These are phyloP conservation scores for Setipinna tenuifilis DNA, from an alignment of 2,797 vertebrate species.

Conservation along the genomic window DNA sequence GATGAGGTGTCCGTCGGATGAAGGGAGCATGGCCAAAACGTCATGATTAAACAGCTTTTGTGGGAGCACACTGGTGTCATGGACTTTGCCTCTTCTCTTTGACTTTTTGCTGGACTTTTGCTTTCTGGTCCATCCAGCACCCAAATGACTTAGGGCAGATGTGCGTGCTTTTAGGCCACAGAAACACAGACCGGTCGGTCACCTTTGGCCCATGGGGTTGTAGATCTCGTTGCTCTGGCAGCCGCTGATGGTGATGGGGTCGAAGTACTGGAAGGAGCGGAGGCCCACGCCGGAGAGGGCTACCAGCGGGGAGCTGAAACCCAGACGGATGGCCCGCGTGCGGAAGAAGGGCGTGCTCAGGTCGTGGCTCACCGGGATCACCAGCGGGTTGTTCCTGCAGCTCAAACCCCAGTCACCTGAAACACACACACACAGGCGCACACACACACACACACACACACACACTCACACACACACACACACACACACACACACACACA, in stretches of 20 bases:
- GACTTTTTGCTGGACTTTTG: no score
- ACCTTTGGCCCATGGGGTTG: slow-evolving; percentile 85
- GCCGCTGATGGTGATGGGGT: slow-evolving; percentile 93
- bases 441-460: slow-evolving; percentile 39
- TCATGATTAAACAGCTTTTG: no score
- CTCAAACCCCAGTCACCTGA: slow-evolving; percentile 93
- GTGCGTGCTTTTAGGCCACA: no score
- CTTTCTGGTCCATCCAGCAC: no score
- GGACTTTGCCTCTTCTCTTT: no score
- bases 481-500: no score
- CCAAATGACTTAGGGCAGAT: no score
- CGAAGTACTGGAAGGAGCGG: slow-evolving; percentile 97
- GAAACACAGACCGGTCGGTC: no score
- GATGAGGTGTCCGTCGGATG: no score
- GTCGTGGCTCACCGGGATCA: slow-evolving; percentile 97
- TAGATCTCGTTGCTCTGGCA: slow-evolving; percentile 89
- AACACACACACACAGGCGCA: slow-evolving; percentile 18
- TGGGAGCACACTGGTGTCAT: no score
- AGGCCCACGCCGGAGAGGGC: slow-evolving; percentile 97
- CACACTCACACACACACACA: no score
- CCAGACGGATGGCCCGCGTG: slow-evolving; percentile 91
- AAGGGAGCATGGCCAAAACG: no score
- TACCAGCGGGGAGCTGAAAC: slow-evolving; percentile 87
- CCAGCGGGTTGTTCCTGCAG: slow-evolving; percentile 96
- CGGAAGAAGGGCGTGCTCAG: slow-evolving; percentile 96